Conservation (phyloP, 2,113 vertebrate genomes). For the Trachemys scripta region DNA sequence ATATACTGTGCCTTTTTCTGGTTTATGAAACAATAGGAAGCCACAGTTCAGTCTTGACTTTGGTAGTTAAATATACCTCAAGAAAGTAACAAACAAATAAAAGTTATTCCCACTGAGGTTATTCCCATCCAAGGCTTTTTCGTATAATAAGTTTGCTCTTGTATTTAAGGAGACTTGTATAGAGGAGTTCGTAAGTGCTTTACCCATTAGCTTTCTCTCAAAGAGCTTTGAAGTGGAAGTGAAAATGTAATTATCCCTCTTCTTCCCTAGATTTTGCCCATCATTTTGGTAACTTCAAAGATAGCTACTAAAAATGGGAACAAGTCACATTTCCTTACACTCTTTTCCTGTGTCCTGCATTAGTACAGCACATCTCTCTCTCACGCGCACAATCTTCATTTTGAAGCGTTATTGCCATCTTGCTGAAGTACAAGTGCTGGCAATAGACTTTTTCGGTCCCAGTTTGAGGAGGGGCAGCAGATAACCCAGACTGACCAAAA, state of each 20-base stretch:
- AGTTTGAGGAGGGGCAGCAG: no score
- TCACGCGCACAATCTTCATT: no score
- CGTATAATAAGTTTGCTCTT: no score
- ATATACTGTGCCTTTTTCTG: background rate
- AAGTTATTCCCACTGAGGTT: background rate
- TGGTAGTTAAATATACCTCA: rapidly evolving
- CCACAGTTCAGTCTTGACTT: background rate
- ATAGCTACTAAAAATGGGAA: background rate
- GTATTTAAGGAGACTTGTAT: no score
- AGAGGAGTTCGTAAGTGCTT: background rate
- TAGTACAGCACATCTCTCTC: no score
- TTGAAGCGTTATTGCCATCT: no score
- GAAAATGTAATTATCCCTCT: background rate
- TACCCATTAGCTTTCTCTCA: background rate
- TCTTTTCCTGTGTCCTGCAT: background rate
- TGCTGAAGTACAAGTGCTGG: no score
- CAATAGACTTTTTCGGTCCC: no score
- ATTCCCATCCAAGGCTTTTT: no score
- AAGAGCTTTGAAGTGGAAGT: background rate
- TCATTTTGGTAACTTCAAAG: background rate
- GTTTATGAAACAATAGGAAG: background rate
- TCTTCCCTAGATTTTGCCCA: background rate
- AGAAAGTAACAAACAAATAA: background rate
- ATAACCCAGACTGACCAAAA: no score
- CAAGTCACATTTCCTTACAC: background rate